These are phyloP conservation scores for Porites rus DNA, from an alignment of 92 coral and sea anemone genomes.

Conservation along the genomic window DNA sequence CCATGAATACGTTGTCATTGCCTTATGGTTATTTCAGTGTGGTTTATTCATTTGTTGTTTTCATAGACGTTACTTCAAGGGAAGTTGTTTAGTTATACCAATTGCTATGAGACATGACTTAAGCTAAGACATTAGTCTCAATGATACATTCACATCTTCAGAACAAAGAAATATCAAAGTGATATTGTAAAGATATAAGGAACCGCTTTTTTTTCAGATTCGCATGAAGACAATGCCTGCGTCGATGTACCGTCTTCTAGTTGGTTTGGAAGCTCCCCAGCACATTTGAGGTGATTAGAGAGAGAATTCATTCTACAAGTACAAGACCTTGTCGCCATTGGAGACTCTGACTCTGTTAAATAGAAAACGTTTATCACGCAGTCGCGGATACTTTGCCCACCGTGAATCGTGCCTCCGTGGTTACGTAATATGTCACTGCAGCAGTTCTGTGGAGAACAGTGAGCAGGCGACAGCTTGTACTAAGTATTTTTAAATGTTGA, in stretches of 20 bases:
- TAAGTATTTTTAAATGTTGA: not conserved
- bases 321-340: not conserved
- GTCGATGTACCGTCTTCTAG: constrained; percentile 94
- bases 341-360: not conserved
- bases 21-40: no score
- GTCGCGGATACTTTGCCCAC: not conserved
- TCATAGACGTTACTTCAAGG: no score
- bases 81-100: no score
- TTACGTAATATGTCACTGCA: not conserved
- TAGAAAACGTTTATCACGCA: not conserved
- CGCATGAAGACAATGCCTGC: constrained; percentile 99
- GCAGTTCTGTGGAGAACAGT: no score
- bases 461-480: no score
- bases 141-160: no score
- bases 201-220: constrained; percentile 53
- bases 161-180: no score
- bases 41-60: no score
- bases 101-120: no score
- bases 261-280: constrained; percentile 92
- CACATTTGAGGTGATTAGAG: constrained; percentile 70
- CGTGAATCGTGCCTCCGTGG: not conserved
- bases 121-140: no score
- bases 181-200: no score
- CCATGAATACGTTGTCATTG: no score
- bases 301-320: not conserved